These are phyloP conservation scores for Saturnia pavonia DNA, from an alignment of 2,888 invertebrate species.

Conservation along the genomic window DNA sequence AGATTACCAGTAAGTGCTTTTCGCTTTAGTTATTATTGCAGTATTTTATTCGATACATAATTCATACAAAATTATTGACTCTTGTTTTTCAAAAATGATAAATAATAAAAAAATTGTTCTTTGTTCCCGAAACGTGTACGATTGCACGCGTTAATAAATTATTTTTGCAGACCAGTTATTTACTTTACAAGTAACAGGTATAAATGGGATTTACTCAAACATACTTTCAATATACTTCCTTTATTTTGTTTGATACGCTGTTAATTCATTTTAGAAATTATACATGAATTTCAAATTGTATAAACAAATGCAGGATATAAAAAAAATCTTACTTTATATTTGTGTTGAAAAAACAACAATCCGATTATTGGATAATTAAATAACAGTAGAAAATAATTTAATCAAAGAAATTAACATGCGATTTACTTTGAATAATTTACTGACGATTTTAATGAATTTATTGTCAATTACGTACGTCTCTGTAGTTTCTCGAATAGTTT, in stretches of 20 bases:
- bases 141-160: neutral
- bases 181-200: slow-evolving; percentile 1
- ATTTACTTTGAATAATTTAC: too few relatives aligned
- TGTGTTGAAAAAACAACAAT: too few relatives aligned
- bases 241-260: neutral
- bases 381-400: neutral
- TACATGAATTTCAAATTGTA: neutral
- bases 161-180: neutral
- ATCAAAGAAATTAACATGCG: neutral
- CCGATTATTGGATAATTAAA: too few relatives aligned
- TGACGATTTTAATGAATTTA: neutral
- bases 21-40: slow-evolving; percentile 30
- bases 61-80: neutral
- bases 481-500: neutral
- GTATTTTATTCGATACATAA: neutral
- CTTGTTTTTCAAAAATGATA: neutral
- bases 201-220: neutral
- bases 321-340: neutral
- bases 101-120: neutral
- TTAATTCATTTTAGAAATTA: neutral
- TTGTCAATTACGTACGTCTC: neutral
- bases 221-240: neutral
- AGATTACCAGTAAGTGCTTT: slow-evolving; percentile 74
- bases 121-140: neutral
- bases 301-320: neutral